Evolutionary conservation across 2,113 vertebrate genomes (phyloP).

Genomic region (Dasyurus viverrinus): DNA sequence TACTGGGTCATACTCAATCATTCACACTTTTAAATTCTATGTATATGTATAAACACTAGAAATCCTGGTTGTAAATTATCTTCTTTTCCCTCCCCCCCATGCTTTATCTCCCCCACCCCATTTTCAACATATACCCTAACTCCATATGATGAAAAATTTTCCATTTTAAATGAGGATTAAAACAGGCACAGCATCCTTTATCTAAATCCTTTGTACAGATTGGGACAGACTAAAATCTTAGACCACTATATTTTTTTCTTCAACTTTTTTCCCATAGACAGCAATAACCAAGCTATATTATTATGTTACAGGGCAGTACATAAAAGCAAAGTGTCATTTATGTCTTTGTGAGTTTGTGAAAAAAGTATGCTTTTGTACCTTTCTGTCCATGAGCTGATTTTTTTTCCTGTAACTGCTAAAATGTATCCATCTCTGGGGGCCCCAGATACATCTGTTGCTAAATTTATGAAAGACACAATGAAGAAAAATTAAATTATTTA

Average conservation of each 20-base stretch:
- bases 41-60: background rate
- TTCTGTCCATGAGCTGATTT: background rate
- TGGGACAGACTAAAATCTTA: background rate
- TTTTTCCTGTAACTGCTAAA: background rate
- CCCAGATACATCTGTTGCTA: background rate
- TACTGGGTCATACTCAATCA: background rate
- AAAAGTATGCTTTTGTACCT: background rate
- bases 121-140: background rate
- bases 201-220: background rate
- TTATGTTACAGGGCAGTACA: background rate
- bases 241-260: background rate
- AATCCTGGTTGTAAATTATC: background rate
- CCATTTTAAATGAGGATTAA: constrained; percentile 39
- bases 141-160: background rate
- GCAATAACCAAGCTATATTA: background rate
- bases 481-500: background rate
- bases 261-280: background rate
- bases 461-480: background rate
- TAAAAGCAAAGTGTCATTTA: background rate
- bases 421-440: too few species aligned
- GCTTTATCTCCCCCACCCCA: background rate
- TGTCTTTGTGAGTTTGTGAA: background rate
- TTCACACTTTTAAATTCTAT: constrained; percentile 15
- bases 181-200: background rate
- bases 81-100: background rate